These are phyloP conservation scores for Amphilophus citrinellus DNA, from an alignment of 2,113 vertebrate species.

Conservation along the genomic window DNA sequence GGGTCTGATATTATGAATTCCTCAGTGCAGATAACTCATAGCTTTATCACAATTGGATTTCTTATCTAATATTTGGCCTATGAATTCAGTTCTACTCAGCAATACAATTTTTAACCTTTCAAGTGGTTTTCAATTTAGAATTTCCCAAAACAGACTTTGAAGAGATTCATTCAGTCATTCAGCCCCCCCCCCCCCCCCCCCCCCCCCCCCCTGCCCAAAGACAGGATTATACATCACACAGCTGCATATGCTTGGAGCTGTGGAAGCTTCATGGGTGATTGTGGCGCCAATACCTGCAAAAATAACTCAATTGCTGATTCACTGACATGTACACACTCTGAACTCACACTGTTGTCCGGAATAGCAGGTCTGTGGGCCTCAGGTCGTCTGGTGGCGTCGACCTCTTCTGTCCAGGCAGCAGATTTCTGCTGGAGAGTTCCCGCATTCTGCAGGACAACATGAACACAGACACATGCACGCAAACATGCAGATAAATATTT, in stretches of 20 bases:
- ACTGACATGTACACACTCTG: not conserved
- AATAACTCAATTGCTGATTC: constrained; percentile 8
- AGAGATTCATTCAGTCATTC: not conserved
- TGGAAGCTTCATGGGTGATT: not conserved
- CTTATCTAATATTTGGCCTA: not conserved
- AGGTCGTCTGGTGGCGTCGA: constrained; percentile 65
- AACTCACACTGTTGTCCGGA: constrained; percentile 58
- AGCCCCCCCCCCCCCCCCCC: not conserved
- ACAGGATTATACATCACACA: not conserved
- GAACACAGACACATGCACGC: not conserved
- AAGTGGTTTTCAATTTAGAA: not conserved
- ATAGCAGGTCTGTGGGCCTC: not conserved
- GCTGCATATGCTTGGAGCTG: not conserved
- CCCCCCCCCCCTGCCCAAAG: not conserved
- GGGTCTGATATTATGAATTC: not conserved
- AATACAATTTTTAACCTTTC: not conserved
- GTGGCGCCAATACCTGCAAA: not conserved
- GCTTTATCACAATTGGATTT: not conserved
- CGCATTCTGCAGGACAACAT: constrained; percentile 61
- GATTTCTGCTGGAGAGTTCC: constrained; percentile 68
- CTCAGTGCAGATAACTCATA: not conserved
- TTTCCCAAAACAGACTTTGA: not conserved
- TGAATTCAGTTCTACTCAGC: not conserved
- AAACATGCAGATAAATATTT: not conserved
- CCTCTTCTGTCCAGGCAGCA: constrained; percentile 71